Evolutionary conservation across 1,140 invertebrate genomes (phyloP).

Genomic region (Agrilus planipennis): DNA sequence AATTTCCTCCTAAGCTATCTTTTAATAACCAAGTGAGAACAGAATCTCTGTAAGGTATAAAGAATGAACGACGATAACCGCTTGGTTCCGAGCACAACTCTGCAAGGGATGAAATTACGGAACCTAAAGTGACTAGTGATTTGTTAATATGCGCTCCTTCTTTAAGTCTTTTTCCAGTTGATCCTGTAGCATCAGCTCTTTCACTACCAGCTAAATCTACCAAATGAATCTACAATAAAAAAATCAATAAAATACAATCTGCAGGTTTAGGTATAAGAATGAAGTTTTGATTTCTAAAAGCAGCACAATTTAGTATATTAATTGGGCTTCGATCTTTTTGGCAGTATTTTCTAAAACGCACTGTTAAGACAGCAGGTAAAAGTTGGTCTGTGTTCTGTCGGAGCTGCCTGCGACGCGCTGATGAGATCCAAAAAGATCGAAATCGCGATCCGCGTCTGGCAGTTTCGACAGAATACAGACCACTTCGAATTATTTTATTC

Average conservation of each 20-base stretch:
- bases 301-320: too few relatives aligned
- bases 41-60: conserved; percentile 81
- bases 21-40: conserved; percentile 84
- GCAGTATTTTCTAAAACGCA: too few relatives aligned
- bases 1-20: conserved; percentile 86
- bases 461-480: too few relatives aligned
- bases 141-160: conserved; percentile 91
- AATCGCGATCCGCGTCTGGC: too few relatives aligned
- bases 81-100: conserved; percentile 42
- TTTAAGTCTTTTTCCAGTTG: conserved; percentile 74
- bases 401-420: too few relatives aligned
- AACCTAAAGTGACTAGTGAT: conserved; percentile 79
- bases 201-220: conserved; percentile 85
- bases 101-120: conserved; percentile 88
- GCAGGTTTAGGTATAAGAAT: too few relatives aligned
- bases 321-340: too few relatives aligned
- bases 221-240: conserved; percentile 48
- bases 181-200: conserved; percentile 73
- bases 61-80: conserved; percentile 43
- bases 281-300: too few relatives aligned
- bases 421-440: too few relatives aligned
- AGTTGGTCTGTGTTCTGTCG: too few relatives aligned
- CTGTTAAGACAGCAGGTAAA: too few relatives aligned
- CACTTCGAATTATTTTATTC: too few relatives aligned
- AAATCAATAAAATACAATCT: conserved; percentile 1